A percentile compares a stretch with the other conserved stretches of the same genome.
Conservation (phyloP, 2,888 invertebrate genomes). For the Seladonia tumulorum region DNA sequence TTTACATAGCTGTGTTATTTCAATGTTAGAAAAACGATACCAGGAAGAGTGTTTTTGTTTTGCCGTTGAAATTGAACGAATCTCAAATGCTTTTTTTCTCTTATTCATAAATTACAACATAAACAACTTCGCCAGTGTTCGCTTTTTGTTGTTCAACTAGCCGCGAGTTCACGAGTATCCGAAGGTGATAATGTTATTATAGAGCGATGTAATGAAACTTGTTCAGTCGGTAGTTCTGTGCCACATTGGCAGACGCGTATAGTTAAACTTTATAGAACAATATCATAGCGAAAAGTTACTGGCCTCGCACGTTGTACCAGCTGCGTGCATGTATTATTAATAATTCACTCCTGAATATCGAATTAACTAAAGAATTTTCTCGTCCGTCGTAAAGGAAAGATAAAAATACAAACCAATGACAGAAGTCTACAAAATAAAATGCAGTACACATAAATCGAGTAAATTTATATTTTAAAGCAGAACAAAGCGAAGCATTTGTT, state of each 20-base stretch:
- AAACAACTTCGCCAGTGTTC: background rate
- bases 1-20: background rate
- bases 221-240: background rate
- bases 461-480: background rate
- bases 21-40: background rate
- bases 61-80: background rate
- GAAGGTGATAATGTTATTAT: background rate
- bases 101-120: background rate
- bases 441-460: background rate
- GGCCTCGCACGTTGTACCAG: background rate
- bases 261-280: background rate
- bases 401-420: background rate
- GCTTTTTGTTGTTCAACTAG: background rate
- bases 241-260: background rate
- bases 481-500: background rate
- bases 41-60: background rate
- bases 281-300: background rate
- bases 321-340: background rate
- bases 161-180: background rate
- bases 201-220: background rate
- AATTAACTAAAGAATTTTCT: background rate
- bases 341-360: background rate
- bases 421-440: background rate
- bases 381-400: background rate
- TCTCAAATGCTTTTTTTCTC: background rate